A percentile compares a stretch with the other conserved stretches of the same genome.
Evolutionary conservation across 2,113 vertebrate species (phyloP).

Genomic region (Bubo bubo): DNA sequence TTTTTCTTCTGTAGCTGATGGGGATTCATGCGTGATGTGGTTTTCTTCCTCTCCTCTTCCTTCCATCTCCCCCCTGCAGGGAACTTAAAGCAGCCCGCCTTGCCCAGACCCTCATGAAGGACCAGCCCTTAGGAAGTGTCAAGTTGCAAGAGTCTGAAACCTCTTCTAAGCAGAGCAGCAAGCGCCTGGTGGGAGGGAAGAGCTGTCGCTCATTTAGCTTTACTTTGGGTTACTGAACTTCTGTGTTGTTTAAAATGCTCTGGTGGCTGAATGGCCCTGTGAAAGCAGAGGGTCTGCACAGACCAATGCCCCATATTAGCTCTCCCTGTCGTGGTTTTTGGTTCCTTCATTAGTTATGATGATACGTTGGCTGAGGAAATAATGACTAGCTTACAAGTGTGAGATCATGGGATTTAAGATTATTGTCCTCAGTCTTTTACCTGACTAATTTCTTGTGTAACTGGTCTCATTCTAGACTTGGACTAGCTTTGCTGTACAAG

Average conservation of each 20-base stretch:
- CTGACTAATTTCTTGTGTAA: neutral
- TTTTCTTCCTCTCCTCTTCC: neutral
- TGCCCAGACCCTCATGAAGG: constrained; percentile 75
- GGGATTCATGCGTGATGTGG: neutral
- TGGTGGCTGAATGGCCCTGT: neutral
- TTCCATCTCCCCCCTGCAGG: constrained; percentile 61
- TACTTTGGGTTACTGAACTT: constrained; percentile 57
- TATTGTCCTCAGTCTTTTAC: neutral
- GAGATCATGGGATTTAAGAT: neutral
- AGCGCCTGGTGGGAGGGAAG: constrained; percentile 81
- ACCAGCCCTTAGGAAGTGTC: neutral
- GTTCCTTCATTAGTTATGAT: neutral
- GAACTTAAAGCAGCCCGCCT: constrained; percentile 87
- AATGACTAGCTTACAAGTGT: neutral
- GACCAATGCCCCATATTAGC: neutral
- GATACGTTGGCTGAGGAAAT: neutral
- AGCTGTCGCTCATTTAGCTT: constrained; percentile 84
- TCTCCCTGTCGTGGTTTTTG: neutral
- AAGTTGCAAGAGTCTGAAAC: constrained; percentile 24
- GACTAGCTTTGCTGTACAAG: neutral
- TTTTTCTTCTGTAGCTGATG: neutral
- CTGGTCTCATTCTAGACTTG: neutral
- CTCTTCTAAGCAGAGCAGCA: constrained; percentile 47
- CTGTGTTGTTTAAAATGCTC: neutral
- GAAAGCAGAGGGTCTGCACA: neutral